Evolutionary conservation across 2,888 invertebrate genomes (phyloP).

Genomic region (Drosophila nr. medialis): DNA sequence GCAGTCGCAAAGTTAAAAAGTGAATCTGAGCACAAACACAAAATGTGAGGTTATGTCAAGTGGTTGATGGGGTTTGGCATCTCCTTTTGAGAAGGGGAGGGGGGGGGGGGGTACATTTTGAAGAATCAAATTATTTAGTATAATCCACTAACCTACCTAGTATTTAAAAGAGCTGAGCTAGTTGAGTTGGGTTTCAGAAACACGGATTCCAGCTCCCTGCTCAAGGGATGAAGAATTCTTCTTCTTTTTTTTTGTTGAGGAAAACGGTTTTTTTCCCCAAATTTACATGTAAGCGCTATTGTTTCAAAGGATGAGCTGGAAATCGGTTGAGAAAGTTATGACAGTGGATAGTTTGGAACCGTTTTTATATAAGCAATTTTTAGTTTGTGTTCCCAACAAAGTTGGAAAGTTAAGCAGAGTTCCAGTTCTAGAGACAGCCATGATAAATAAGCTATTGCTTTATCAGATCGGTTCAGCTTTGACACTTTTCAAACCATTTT

Average conservation of each 20-base stretch:
- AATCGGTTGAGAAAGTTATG: not conserved
- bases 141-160: not conserved
- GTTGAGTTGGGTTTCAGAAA: not conserved
- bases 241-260: not conserved
- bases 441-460: not conserved
- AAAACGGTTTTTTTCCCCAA: not conserved
- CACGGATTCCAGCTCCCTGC: not conserved
- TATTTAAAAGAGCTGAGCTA: not conserved
- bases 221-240: not conserved
- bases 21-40: not conserved
- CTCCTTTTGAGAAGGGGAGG: too few relatives aligned
- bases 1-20: constrained; percentile 1
- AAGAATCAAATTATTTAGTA: not conserved
- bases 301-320: not conserved
- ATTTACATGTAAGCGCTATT: not conserved
- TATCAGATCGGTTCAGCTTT: not conserved
- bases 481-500: not conserved
- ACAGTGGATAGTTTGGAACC: not conserved
- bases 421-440: not conserved
- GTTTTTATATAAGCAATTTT: not conserved
- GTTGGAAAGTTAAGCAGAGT: not conserved
- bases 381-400: not conserved
- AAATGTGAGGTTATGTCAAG: constrained; percentile 25
- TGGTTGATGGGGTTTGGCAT: not conserved
- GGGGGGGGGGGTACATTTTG: not conserved